A percentile compares a stretch with the other conserved stretches of the same genome.
Evolutionary conservation across 2,888 invertebrate genomes (phyloP).

Genomic region (Vesta saturnalis): DNA sequence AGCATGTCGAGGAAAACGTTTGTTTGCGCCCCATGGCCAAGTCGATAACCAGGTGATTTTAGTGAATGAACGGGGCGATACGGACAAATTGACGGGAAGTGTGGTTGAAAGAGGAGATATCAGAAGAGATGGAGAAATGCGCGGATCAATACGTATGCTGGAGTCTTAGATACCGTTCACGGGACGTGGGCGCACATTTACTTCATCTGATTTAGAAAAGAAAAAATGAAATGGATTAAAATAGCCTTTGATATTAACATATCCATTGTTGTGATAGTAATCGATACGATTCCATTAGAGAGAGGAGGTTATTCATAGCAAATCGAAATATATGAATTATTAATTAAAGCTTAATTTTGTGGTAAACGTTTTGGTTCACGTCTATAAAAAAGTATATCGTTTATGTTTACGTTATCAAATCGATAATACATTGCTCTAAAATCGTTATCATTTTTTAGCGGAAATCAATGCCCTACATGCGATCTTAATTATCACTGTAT

Average conservation of each 20-base stretch:
- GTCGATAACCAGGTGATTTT: slow-evolving; percentile 45
- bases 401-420: slow-evolving; percentile 11
- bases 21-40: slow-evolving; percentile 33
- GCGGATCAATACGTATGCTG: slow-evolving; percentile 57
- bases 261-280: slow-evolving; percentile 5
- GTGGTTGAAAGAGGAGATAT: slow-evolving; percentile 52
- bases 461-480: background rate
- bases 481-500: background rate
- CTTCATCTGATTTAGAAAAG: slow-evolving; percentile 31
- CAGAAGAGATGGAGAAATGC: slow-evolving; percentile 51
- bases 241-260: slow-evolving; percentile 6
- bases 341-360: slow-evolving; percentile 29
- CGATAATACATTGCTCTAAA: slow-evolving; percentile 20
- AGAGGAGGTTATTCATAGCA: slow-evolving; percentile 14
- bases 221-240: slow-evolving; percentile 13
- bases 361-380: slow-evolving; percentile 14
- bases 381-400: slow-evolving; percentile 9
- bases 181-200: slow-evolving; percentile 41
- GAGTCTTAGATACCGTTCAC: slow-evolving; percentile 45
- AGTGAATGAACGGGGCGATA: slow-evolving; percentile 52
- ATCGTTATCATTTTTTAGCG: slow-evolving; percentile 4
- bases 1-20: slow-evolving; percentile 16
- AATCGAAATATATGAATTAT: slow-evolving; percentile 30
- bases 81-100: slow-evolving; percentile 48
- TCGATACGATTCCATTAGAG: slow-evolving; percentile 21